phyloP scores from a whole-genome alignment of 2,113 vertebrate genomes.

The Eonycteris spelaea region DNA sequence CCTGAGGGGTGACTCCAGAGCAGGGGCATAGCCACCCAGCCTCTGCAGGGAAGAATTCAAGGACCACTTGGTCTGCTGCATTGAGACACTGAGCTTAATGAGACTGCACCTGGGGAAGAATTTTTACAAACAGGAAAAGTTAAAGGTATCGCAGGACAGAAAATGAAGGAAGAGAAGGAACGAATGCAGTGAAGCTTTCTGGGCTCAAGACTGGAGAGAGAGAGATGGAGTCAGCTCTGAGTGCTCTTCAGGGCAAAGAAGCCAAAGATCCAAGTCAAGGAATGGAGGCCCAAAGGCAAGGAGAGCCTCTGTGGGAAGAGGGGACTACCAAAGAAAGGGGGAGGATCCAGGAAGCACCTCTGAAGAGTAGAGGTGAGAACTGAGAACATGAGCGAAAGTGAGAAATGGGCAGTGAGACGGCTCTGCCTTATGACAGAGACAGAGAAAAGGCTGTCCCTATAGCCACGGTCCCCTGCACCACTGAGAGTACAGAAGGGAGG shows the following conservation, averaged over 20 bases:
- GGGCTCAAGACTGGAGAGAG: neutral
- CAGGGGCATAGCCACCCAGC: neutral
- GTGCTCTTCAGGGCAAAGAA: neutral
- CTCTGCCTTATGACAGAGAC: neutral
- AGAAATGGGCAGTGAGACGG: neutral
- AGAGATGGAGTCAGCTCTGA: neutral
- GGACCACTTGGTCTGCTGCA: neutral
- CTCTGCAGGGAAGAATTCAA: neutral
- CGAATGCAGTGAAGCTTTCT: rapidly evolving
- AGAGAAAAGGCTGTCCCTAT: rapidly evolving
- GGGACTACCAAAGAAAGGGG: neutral
- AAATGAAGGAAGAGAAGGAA: neutral
- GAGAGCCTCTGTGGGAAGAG: neutral
- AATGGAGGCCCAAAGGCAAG: neutral
- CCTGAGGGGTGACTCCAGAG: neutral
- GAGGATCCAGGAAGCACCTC: rapidly evolving
- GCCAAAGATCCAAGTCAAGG: neutral
- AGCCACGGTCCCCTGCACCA: neutral
- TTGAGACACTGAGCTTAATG: neutral
- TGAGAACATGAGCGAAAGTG: neutral
- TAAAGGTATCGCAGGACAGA: neutral
- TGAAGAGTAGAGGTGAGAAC: neutral
- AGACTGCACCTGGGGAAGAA: neutral
- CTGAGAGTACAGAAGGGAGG: neutral
- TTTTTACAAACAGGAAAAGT: neutral